Percentiles rank a stretch among this genome's conserved stretches.
Evolutionary conservation across 2,797 vertebrate species (phyloP).

Genomic region (Hylomyscus alleni): DNA sequence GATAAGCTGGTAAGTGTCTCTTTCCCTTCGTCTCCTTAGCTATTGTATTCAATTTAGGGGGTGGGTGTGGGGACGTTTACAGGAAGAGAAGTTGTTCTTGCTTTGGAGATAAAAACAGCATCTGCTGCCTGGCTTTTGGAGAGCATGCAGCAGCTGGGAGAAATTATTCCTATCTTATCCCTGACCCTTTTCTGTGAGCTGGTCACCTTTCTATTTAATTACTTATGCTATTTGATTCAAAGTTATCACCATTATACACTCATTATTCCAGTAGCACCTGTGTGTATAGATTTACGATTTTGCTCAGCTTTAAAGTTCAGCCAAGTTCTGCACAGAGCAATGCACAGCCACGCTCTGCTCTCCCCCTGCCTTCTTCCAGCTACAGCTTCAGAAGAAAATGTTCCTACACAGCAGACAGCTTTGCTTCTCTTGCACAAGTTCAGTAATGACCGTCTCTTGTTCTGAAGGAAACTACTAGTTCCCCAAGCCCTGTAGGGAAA

Average conservation of each 20-base stretch:
- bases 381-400: constrained; percentile 13
- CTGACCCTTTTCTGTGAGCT: neutral
- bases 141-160: constrained; percentile 34
- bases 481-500: constrained; percentile 3
- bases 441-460: neutral
- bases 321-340: neutral
- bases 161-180: constrained; percentile 29
- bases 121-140: neutral
- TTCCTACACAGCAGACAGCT: neutral
- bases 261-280: constrained; percentile 18
- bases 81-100: constrained; percentile 45
- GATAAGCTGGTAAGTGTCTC: neutral
- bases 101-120: constrained; percentile 65
- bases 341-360: neutral
- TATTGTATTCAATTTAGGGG: neutral
- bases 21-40: neutral
- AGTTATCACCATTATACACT: neutral
- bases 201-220: constrained; percentile 45
- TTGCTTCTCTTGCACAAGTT: neutral
- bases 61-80: neutral
- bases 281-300: neutral
- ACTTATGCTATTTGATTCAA: constrained; percentile 18
- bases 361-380: neutral
- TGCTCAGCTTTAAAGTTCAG: constrained; percentile 45
- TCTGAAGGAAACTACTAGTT: neutral